These are phyloP conservation scores for Cheilosia scutellata DNA, from an alignment of 2,888 invertebrate species.

Conservation along the genomic window DNA sequence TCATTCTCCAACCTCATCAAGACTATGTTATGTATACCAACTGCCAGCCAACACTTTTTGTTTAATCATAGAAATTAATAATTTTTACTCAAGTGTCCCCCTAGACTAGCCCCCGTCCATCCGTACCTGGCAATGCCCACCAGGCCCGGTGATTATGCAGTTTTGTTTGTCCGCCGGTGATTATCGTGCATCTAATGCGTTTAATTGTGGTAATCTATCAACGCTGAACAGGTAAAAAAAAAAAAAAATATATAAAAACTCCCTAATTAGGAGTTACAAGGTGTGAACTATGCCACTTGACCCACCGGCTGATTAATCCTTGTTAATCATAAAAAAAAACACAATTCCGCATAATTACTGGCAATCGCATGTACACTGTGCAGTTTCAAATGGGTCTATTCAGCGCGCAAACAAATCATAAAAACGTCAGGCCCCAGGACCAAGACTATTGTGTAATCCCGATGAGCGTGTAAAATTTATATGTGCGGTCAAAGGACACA, in stretches of 20 bases:
- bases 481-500: constrained; percentile 38
- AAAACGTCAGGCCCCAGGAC: constrained; percentile 24
- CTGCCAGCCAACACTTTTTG: constrained; percentile 43
- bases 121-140: constrained; percentile 17
- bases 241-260: constrained; percentile 44
- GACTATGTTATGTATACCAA: neutral
- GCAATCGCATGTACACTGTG: neutral
- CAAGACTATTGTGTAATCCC: constrained; percentile 53
- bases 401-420: constrained; percentile 46
- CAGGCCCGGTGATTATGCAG: constrained; percentile 67
- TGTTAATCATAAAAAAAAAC: constrained; percentile 33
- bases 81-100: constrained; percentile 29
- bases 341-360: constrained; percentile 5
- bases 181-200: constrained; percentile 72
- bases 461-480: constrained; percentile 74
- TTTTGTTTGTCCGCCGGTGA: constrained; percentile 67
- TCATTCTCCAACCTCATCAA: constrained; percentile 32
- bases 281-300: constrained; percentile 60
- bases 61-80: constrained; percentile 72
- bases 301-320: constrained; percentile 50
- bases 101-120: neutral
- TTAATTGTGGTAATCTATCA: constrained; percentile 68
- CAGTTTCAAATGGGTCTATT: neutral
- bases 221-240: constrained; percentile 29
- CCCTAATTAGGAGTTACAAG: constrained; percentile 60